Evolutionary conservation across 2,113 vertebrate genomes (phyloP).

Genomic region (Suncus etruscus): DNA sequence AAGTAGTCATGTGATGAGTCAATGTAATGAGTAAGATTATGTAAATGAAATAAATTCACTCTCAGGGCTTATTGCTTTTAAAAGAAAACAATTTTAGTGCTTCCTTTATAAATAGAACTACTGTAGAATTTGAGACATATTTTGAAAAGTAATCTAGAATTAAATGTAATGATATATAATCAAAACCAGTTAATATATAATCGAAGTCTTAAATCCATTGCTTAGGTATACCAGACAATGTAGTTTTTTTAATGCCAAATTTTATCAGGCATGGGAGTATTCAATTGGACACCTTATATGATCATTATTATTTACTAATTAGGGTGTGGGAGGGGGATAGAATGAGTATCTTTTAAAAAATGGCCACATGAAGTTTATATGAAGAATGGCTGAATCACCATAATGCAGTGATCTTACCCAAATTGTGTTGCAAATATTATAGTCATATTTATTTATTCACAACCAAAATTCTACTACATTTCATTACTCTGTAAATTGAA

Average conservation of each 20-base stretch:
- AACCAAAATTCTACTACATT: neutral
- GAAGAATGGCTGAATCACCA: neutral
- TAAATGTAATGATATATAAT: neutral
- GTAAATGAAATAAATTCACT: constrained; percentile 72
- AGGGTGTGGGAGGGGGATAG: neutral
- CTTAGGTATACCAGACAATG: neutral
- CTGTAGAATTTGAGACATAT: neutral
- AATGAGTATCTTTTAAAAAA: neutral
- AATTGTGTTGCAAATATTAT: neutral
- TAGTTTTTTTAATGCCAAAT: neutral
- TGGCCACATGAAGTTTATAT: neutral
- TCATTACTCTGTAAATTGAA: neutral
- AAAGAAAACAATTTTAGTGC: neutral
- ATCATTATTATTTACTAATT: constrained; percentile 17
- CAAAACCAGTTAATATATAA: neutral
- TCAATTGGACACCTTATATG: neutral
- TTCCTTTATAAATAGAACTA: constrained; percentile 56
- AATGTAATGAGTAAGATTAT: constrained; percentile 22
- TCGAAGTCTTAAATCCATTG: neutral
- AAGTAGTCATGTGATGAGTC: neutral
- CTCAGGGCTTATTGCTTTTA: constrained; percentile 52
- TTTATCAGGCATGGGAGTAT: neutral
- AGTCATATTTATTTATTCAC: neutral
- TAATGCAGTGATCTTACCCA: constrained; percentile 3
- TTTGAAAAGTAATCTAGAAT: constrained; percentile 33